phyloP scores from a whole-genome alignment of 2,797 vertebrate genomes.

The Apodemus agrarius region DNA sequence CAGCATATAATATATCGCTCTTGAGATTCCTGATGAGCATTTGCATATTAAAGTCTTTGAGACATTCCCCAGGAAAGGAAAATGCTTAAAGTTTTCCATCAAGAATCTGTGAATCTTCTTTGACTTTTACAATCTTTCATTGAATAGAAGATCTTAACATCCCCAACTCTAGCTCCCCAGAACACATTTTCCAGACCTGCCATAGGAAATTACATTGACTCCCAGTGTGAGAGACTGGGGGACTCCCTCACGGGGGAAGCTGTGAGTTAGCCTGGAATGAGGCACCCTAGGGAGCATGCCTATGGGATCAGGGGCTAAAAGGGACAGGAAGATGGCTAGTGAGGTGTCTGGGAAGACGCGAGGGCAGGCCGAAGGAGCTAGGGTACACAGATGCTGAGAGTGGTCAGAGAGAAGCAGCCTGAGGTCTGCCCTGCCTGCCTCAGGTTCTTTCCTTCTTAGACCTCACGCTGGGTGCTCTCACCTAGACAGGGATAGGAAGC shows the following conservation, averaged over 20 bases:
- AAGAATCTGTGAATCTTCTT: slow-evolving; percentile 64
- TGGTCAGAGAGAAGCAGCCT: not conserved
- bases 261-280: not conserved
- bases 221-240: not conserved
- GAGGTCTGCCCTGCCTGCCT: not conserved
- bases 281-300: not conserved
- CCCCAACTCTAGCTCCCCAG: slow-evolving; percentile 41
- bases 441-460: not conserved
- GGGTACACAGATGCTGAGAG: not conserved
- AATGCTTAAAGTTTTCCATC: slow-evolving; percentile 62
- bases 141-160: slow-evolving; percentile 51
- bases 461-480: not conserved
- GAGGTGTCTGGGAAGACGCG: not conserved
- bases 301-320: not conserved
- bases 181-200: slow-evolving; percentile 32
- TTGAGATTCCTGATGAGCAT: slow-evolving; percentile 59
- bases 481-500: not conserved
- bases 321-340: not conserved
- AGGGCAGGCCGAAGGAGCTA: not conserved
- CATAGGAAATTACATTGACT: slow-evolving; percentile 1
- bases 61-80: slow-evolving; percentile 68
- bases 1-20: slow-evolving; percentile 26
- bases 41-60: slow-evolving; percentile 75
- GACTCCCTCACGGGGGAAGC: not conserved
- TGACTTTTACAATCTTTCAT: slow-evolving; percentile 62